Evolutionary conservation across 1,140 invertebrate species (phyloP), one percentile per base, ranked within the genome.

Genomic region (Zaprionus ghesquierei): DNA sequence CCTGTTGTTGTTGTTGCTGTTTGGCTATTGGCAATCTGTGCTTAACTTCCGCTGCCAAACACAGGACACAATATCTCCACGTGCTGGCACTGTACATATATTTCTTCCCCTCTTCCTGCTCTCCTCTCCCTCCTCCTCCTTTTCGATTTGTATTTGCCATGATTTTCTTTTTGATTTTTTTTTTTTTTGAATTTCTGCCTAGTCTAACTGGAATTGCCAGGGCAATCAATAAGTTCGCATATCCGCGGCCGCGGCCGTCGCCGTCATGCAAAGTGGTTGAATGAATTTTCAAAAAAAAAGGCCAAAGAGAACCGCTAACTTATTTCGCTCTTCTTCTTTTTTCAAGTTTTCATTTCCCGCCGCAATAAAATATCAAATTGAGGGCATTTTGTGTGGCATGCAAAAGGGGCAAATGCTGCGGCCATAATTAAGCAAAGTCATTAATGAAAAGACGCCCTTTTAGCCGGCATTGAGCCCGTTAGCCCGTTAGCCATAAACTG

Each of bases 221-320:
- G 66, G 82, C 75, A 87, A 86, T 86, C 82, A 87, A 86, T 86
- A 86, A 79, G 78, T 79, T 81, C 46, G 71, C 31, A 87, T 79
- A 87, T 76, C 71, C 82, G 59, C 76, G 66, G 62, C 46, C 65
- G 18, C 29, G 35, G 73, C 76, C 72, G 62, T 46, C 65, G 18
- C 29, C 44, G 73, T 59, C 53, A 81, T 66, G 69, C 64, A 81
- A 81, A 79, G 79, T 66, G 75, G 51, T 66, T 77, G 58, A 76
- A 75, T 82, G 75, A 71, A 62, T 76, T 75, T 71, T 66, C 59
- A 58, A 75, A 85, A 41, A 41, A 18, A 38, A 8, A 41, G 2
- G 35, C n/a, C n/a, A 15, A 15, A n/a, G n/a, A n/a, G 13, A 41
- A 84, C 9, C 41, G 41, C 41, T 9, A 84, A 58, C 71, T 85